Conservation (phyloP, 2,888 invertebrate species). For the Catocala fraxini region DNA sequence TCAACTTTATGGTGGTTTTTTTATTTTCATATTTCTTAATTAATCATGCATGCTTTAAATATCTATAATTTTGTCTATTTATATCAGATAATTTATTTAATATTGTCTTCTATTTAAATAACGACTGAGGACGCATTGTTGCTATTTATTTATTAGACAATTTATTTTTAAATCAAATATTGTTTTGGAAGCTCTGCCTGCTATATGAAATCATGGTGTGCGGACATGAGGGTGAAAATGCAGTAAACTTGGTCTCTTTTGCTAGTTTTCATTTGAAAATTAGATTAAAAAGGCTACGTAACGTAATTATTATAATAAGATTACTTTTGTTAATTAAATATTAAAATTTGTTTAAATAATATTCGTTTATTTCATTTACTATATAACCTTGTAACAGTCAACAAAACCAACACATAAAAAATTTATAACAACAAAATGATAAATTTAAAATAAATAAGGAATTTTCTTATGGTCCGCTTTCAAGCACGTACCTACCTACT, state of each 20-base stretch:
- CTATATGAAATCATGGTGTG: background rate
- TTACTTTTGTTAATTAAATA: slow-evolving; percentile 27
- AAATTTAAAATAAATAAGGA: too few relatives aligned
- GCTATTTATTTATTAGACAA: slow-evolving; percentile 61
- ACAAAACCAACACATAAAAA: background rate
- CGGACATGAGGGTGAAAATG: slow-evolving; percentile 71
- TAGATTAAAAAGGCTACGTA: slow-evolving; percentile 51
- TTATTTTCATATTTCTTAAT: too few relatives aligned
- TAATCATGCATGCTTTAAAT: background rate
- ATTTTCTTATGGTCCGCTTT: too few relatives aligned
- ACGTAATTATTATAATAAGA: slow-evolving; percentile 32
- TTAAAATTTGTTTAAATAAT: slow-evolving; percentile 32
- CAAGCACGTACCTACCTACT: too few relatives aligned
- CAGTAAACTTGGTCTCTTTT: slow-evolving; percentile 60
- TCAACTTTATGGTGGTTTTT: too few relatives aligned
- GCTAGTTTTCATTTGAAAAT: slow-evolving; percentile 66
- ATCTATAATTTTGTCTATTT: background rate
- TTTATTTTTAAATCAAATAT: slow-evolving; percentile 25
- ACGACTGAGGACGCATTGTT: slow-evolving; percentile 73
- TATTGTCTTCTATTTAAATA: slow-evolving; percentile 66
- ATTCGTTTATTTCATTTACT: slow-evolving; percentile 20
- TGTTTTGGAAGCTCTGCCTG: slow-evolving; percentile 15
- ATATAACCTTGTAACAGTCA: background rate
- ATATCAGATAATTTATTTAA: slow-evolving; percentile 36
- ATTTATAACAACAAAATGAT: too few relatives aligned